Evolutionary conservation across 2,797 vertebrate genomes (phyloP).

Genomic region (Bovichtus diacanthus): DNA sequence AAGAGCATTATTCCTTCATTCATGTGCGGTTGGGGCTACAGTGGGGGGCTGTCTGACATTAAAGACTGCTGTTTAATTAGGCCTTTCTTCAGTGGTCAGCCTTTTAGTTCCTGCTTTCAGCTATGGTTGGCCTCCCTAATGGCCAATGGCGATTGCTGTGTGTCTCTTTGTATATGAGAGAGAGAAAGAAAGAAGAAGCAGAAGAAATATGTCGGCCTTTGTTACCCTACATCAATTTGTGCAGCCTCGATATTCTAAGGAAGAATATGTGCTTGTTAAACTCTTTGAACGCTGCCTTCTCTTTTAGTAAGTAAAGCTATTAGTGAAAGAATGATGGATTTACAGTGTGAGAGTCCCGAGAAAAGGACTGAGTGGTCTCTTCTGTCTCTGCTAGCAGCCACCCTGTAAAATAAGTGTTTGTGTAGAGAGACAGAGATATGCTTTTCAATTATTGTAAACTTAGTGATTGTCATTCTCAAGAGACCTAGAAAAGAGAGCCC

Average conservation of each 20-base stretch:
- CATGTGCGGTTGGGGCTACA: conserved; percentile 56
- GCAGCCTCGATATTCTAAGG: background rate
- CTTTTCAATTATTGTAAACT: background rate
- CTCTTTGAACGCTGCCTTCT: background rate
- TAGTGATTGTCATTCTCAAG: background rate
- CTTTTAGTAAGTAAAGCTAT: background rate
- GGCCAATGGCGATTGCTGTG: conserved; percentile 9
- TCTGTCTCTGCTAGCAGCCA: too few relatives aligned
- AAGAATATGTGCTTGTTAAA: background rate
- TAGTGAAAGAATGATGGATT: conserved; percentile 10
- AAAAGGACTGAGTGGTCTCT: conserved; percentile 6
- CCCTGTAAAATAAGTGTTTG: too few relatives aligned
- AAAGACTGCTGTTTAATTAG: conserved; percentile 77
- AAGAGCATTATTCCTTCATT: conserved; percentile 77
- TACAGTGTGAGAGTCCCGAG: conserved; percentile 8
- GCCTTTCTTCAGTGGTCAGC: conserved; percentile 66
- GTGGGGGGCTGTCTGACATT: conserved; percentile 59
- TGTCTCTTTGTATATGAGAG: conserved; percentile 28
- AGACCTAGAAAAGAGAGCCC: background rate
- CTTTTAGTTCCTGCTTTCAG: conserved; percentile 67
- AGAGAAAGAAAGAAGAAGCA: conserved; percentile 4
- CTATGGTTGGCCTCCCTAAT: conserved; percentile 28
- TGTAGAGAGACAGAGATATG: conserved; percentile 1
- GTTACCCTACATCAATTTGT: background rate
- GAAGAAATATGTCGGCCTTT: background rate